Base-by-base conservation (phyloP, 1,140 invertebrate species). In the Galendromus occidentalis region DNA sequence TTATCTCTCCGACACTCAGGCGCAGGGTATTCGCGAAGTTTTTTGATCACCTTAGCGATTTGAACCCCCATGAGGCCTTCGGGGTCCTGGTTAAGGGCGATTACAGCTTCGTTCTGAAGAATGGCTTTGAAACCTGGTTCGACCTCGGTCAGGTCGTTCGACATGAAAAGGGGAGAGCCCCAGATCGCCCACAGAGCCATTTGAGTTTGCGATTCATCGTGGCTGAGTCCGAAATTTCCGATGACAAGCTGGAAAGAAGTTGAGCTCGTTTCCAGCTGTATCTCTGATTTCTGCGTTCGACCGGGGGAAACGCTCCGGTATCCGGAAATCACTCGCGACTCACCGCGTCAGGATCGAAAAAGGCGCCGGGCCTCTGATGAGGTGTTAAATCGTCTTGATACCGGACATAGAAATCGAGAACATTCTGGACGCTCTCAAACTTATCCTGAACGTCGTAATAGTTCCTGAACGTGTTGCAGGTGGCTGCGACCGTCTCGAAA, bases 161-260 rank as follows among this genome's bases (percentile, higher is more conserved):
- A 97, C 90, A 98, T 95, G 33, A 98, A 81, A 7, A 98, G 79
- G 1, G 95, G 95, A 5, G 94, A 88, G 0, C 93, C 91, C 69
- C 96, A 76, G 71, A 98, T 92, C 4, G 91, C 88, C 95, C 95
- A 98, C 67, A 98, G 81, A 2, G 92, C 91, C 84, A 98, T 92
- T 81, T 98, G 95, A 0, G 88, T 88, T 78, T 91, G 89, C 70
- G 89, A 85, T 76, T 98, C 92, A 71, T 95, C 91, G 73, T 88
- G 88, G 71, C 90, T 96, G 20, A 98, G 77, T 1, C 92, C 94
- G 74, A 91, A 94, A 76, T 98, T 95, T 17, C 94, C 95, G 72
- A 95, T 85, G 69, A 97, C 89, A 69, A 97, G 77, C 87, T 90
- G 76, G 39, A 82, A 79, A 69, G 64, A 67, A 28, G 14, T 14